phyloP scores from a whole-genome alignment of 2,888 invertebrate genomes.

The Spodoptera picta region DNA sequence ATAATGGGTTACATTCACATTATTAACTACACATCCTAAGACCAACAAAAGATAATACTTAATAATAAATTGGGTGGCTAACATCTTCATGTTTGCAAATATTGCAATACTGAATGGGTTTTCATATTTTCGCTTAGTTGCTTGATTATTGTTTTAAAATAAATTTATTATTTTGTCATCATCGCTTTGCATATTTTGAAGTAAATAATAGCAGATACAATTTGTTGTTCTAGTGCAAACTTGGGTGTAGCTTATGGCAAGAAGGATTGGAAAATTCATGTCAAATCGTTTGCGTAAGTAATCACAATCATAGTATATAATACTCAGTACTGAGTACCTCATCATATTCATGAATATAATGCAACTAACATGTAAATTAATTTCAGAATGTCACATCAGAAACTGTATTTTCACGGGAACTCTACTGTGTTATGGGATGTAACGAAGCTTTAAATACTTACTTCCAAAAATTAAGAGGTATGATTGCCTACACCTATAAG shows the following conservation, averaged over 20 bases:
- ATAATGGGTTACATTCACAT: neutral
- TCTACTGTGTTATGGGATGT: conserved; percentile 95
- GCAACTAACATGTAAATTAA: conserved; percentile 1
- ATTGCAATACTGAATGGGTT: neutral
- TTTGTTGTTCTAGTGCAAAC: conserved; percentile 91
- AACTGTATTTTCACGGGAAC: conserved; percentile 90
- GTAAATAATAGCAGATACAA: conserved; percentile 11
- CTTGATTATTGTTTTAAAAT: conserved; percentile 5
- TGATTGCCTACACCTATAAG: conserved; percentile 12
- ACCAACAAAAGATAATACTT: too few species aligned
- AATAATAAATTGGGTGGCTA: too few species aligned
- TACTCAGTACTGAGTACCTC: neutral
- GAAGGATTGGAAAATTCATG: conserved; percentile 93
- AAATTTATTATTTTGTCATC: neutral
- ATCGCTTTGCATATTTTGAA: conserved; percentile 14
- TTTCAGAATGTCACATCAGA: conserved; percentile 92
- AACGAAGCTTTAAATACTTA: conserved; percentile 93
- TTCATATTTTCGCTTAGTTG: conserved; percentile 28
- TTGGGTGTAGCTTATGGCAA: conserved; percentile 94
- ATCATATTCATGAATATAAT: neutral
- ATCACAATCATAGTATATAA: conserved; percentile 18
- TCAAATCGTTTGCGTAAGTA: conserved; percentile 95
- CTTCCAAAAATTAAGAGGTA: conserved; percentile 92
- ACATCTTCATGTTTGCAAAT: neutral
- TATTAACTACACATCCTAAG: too few species aligned